Evolutionary conservation across 2,888 invertebrate genomes (phyloP).

Genomic region (Mellilla xanthometata): DNA sequence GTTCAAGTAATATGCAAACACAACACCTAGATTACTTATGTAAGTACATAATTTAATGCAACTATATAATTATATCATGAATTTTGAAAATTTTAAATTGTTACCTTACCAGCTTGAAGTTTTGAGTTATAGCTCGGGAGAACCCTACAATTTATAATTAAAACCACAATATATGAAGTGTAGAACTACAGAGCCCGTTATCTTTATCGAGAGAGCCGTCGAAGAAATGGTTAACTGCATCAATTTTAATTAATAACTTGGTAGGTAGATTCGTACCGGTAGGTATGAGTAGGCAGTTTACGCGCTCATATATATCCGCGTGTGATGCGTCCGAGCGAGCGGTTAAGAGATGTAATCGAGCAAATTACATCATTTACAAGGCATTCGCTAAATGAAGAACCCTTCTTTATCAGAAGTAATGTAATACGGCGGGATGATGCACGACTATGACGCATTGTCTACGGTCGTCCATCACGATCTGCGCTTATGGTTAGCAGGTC

Average conservation of each 20-base stretch:
- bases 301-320: slow-evolving; percentile 16
- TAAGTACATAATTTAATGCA: too few relatives aligned
- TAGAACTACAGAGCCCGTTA: slow-evolving; percentile 32
- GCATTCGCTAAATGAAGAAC: slow-evolving; percentile 38
- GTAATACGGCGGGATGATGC: slow-evolving; percentile 46
- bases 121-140: slow-evolving; percentile 20
- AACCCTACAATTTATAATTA: slow-evolving; percentile 31
- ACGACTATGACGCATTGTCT: slow-evolving; percentile 57
- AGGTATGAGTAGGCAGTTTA: slow-evolving; percentile 16
- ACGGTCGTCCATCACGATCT: slow-evolving; percentile 49
- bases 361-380: slow-evolving; percentile 37
- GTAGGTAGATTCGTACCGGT: slow-evolving; percentile 11
- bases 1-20: too few relatives aligned
- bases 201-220: slow-evolving; percentile 31
- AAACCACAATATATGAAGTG: slow-evolving; percentile 22
- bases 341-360: slow-evolving; percentile 15
- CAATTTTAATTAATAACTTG: slow-evolving; percentile 31
- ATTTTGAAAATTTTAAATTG: slow-evolving; percentile 10
- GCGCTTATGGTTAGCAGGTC: slow-evolving; percentile 49
- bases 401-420: slow-evolving; percentile 37
- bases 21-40: too few relatives aligned
- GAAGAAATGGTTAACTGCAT: slow-evolving; percentile 33
- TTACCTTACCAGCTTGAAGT: slow-evolving; percentile 12
- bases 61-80: slow-evolving; percentile 13
- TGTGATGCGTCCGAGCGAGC: slow-evolving; percentile 13